Evolutionary conservation across 2,797 vertebrate genomes (phyloP), one percentile per base, ranked within the genome.

Genomic region (Steatocranus sp.): DNA sequence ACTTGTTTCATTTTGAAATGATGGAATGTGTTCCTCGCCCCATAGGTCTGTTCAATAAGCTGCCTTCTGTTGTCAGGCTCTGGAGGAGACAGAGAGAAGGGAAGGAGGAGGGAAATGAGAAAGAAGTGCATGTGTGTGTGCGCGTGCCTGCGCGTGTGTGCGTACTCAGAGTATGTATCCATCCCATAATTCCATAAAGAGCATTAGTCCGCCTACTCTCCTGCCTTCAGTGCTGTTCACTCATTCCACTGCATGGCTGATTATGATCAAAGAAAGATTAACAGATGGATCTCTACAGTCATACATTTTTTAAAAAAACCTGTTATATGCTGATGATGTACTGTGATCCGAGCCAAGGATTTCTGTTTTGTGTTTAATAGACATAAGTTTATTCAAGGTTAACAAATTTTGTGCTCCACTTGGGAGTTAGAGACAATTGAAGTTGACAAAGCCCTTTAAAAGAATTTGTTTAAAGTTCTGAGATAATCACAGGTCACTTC

Each of bases 1-100:
- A 89, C 86, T 87, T 89, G 87, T 90, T 93, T 92, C 81, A 86
- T 90, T 90, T 88, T 73, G 84, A 90, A 91, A 92, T 93, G 91
- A 94, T 94, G 86, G 87, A 93, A 90, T 80, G 82, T 88, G 80
- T 89, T 93, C 78, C 85, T 27, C 66, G 25, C 89, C 89, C 75
- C 84, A 86, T 86, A 93, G 84, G 89, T 90, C 87, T 88, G 87
- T 86, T 92, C 91, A 91, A 86, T 91, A 93, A 91, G 86, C 78
- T 34, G 34, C 82, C 91, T 89, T 90, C 84, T 91, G 91, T 89
- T 92, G 83, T 54, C 14, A 70, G 85, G 86, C 77, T 86, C 51
- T 78, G 85, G 20, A 89, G 81, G 81, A 89, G 80, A 87, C 41
- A 43, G 56, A 51, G 76, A 58, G 66, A 54, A 61, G 30, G 15